A percentile compares a stretch with the other conserved stretches of the same genome.
phyloP scores from a whole-genome alignment of 2,797 vertebrate genomes.

The Lophius americanus region DNA sequence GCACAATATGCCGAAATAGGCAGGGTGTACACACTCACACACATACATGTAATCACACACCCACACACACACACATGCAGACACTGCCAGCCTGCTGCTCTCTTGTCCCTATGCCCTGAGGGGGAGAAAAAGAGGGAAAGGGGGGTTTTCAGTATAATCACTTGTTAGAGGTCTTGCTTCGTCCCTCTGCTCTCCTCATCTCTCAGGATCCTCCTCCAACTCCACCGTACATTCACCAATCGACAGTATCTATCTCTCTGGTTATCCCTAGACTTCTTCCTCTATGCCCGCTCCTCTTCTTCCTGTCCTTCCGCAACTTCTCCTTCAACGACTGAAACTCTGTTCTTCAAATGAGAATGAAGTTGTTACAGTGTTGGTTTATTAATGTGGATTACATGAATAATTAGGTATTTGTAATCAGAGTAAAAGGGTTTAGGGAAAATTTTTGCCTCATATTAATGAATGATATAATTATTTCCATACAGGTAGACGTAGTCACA shows the following conservation, averaged over 20 bases:
- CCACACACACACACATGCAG: slow-evolving; percentile 41
- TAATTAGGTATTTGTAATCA: background rate
- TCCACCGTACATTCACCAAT: slow-evolving; percentile 64
- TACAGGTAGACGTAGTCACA: too few species aligned
- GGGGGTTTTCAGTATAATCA: slow-evolving; percentile 78
- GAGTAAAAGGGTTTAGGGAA: background rate
- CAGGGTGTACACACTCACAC: slow-evolving; percentile 69
- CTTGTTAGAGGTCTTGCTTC: slow-evolving; percentile 81
- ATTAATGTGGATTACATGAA: too few species aligned
- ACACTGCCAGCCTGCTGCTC: slow-evolving; percentile 76
- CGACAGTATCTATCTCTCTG: slow-evolving; percentile 44
- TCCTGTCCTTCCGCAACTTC: slow-evolving; percentile 18
- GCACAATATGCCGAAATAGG: slow-evolving; percentile 84
- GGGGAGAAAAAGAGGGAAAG: slow-evolving; percentile 59
- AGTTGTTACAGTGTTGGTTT: background rate
- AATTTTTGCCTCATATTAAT: too few species aligned
- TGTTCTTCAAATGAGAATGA: background rate
- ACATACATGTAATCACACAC: slow-evolving; percentile 29
- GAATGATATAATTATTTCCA: too few species aligned
- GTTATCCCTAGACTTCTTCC: slow-evolving; percentile 24
- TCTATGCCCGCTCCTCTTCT: slow-evolving; percentile 24
- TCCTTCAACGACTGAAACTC: background rate
- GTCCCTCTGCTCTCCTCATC: slow-evolving; percentile 49
- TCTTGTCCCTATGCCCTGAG: slow-evolving; percentile 80
- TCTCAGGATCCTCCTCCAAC: slow-evolving; percentile 51